phyloP scores from a whole-genome alignment of 2,888 invertebrate species.

The Phaedon cochleariae region DNA sequence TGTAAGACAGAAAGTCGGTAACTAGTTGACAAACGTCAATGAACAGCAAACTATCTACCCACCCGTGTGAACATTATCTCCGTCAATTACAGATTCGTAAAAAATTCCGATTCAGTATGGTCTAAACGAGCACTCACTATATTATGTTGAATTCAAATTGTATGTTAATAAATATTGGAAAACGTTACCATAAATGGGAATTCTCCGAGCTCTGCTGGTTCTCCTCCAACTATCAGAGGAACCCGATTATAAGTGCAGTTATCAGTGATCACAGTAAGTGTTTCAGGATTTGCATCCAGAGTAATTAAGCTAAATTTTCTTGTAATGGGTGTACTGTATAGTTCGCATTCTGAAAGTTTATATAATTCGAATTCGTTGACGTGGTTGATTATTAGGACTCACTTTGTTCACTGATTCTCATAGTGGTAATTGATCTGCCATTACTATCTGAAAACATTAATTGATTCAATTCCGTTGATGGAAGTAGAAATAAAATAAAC shows the following conservation, averaged over 20 bases:
- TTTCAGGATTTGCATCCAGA: conserved; percentile 63
- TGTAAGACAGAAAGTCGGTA: too few species aligned
- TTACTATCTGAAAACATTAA: neutral
- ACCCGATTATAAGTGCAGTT: conserved; percentile 64
- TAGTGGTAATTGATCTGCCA: neutral
- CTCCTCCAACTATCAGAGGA: conserved; percentile 69
- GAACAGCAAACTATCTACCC: too few species aligned
- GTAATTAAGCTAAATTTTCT: conserved; percentile 66
- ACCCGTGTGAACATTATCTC: too few species aligned
- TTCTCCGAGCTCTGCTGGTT: conserved; percentile 65
- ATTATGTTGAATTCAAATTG: too few species aligned
- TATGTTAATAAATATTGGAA: too few species aligned
- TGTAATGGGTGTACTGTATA: conserved; percentile 64
- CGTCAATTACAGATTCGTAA: too few species aligned
- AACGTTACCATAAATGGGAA: conserved; percentile 76
- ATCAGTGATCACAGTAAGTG: conserved; percentile 62
- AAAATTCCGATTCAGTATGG: too few species aligned
- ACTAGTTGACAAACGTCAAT: too few species aligned
- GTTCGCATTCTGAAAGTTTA: conserved; percentile 65
- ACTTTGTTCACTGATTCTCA: neutral
- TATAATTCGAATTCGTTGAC: neutral
- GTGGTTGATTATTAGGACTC: neutral
- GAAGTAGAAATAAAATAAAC: conserved; percentile 1
- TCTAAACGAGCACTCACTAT: too few species aligned
- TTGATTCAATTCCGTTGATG: too few species aligned